phyloP scores from a whole-genome alignment of 2,888 invertebrate species.

The Scaptodrosophila latifasciaeformis region DNA sequence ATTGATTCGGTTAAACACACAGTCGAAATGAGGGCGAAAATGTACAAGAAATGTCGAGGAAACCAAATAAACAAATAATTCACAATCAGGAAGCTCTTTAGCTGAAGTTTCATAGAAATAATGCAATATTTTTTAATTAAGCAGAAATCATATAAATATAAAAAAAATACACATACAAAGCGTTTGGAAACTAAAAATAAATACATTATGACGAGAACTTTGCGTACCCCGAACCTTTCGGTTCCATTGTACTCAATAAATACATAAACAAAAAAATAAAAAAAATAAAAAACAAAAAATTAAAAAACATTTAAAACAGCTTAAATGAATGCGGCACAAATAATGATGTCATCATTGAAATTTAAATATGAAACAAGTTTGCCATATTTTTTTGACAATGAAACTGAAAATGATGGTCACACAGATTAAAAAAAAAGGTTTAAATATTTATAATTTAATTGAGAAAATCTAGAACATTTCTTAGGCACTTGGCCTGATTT shows the following conservation, averaged over 20 bases:
- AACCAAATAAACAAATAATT: no score
- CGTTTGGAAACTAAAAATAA: no score
- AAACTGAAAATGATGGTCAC: constrained; percentile 1
- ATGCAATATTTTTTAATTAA: no score
- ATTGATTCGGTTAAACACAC: constrained; percentile 23
- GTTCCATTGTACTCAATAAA: constrained; percentile 62
- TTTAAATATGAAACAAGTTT: constrained; percentile 58
- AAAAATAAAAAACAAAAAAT: constrained; percentile 7
- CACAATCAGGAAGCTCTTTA: no score
- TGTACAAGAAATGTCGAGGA: no score
- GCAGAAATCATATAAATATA: no score
- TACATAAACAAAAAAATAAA: constrained; percentile 18
- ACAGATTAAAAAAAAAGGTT: background rate
- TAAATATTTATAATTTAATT: background rate
- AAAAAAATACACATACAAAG: no score
- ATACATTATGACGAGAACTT: no score
- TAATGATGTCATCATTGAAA: constrained; percentile 58
- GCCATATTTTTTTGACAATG: constrained; percentile 11
- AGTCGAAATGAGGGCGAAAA: no score
- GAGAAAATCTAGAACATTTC: no score
- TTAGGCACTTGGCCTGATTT: constrained; percentile 48
- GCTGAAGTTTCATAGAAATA: no score
- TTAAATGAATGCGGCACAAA: constrained; percentile 39
- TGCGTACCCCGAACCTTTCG: no score
- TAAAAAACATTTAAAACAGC: constrained; percentile 22